phyloP scores from a whole-genome alignment of 2,113 vertebrate species.

The Chaenocephalus aceratus region DNA sequence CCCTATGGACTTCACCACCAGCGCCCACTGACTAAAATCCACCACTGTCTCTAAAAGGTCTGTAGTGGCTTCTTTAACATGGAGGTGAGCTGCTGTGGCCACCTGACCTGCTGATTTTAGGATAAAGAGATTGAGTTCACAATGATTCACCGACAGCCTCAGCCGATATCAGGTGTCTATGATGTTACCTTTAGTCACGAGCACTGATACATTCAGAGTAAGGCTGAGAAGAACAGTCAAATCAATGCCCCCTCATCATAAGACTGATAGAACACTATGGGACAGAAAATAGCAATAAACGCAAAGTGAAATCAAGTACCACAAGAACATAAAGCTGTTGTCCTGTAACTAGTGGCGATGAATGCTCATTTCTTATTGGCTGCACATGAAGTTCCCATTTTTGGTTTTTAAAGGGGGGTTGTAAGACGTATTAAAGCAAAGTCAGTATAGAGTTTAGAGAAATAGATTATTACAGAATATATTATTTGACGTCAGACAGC shows the following conservation, averaged over 20 bases:
- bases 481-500: too few species aligned
- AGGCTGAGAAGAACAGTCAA: neutral
- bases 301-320: neutral
- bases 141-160: conserved; percentile 27
- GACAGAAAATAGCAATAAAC: neutral
- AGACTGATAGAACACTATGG: neutral
- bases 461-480: too few species aligned
- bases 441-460: too few species aligned
- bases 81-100: conserved; percentile 9
- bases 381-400: neutral
- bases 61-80: conserved; percentile 1
- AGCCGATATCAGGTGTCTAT: conserved; percentile 41
- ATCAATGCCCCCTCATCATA: neutral
- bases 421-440: too few species aligned
- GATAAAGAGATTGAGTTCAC: conserved; percentile 12
- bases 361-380: conserved; percentile 12
- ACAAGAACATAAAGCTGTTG: conserved; percentile 6
- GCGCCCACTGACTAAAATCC: conserved; percentile 1
- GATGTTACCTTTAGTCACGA: neutral
- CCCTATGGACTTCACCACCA: too few species aligned
- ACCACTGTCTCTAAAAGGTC: neutral
- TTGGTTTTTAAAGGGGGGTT: neutral
- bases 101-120: conserved; percentile 47
- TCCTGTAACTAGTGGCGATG: neutral
- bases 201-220: neutral